These are phyloP conservation scores for Lamellibrachia satsuma DNA, from an alignment of 2,888 invertebrate genomes.

Conservation along the genomic window DNA sequence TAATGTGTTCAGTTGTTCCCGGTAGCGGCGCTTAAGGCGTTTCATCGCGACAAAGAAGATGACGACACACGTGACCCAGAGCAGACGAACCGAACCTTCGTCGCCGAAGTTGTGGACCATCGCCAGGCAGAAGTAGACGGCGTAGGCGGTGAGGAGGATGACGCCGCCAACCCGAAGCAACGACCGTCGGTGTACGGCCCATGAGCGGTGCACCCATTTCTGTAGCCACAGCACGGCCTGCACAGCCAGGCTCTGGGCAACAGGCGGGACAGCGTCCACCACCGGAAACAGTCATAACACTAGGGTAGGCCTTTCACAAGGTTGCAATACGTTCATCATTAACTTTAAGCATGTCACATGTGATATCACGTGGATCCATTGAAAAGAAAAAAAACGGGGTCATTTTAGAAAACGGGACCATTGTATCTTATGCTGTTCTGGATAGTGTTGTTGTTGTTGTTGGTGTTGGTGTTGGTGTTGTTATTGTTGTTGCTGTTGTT, in stretches of 20 bases:
- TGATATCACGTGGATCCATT: too few relatives aligned
- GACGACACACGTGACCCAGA: conserved; percentile 50
- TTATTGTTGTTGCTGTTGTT: too few relatives aligned
- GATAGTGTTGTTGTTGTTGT: too few relatives aligned
- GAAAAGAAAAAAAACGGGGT: too few relatives aligned
- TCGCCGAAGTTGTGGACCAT: conserved; percentile 43
- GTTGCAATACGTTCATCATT: neutral
- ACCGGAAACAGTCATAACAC: neutral
- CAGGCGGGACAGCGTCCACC: neutral
- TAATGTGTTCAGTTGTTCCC: neutral
- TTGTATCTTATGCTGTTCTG: too few relatives aligned
- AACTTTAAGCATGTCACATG: neutral
- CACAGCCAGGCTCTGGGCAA: neutral
- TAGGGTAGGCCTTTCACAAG: neutral
- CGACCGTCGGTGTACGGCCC: neutral
- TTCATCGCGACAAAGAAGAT: conserved; percentile 36
- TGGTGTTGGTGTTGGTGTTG: too few relatives aligned
- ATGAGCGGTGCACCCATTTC: neutral
- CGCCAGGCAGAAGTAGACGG: conserved; percentile 53
- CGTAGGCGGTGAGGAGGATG: conserved; percentile 36
- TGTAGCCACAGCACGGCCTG: neutral
- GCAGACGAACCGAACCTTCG: conserved; percentile 53
- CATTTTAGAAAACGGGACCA: too few relatives aligned
- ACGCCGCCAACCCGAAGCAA: neutral
- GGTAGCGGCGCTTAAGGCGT: neutral